Evolutionary conservation across 2,113 vertebrate genomes (phyloP).

Genomic region (Condylura cristata): DNA sequence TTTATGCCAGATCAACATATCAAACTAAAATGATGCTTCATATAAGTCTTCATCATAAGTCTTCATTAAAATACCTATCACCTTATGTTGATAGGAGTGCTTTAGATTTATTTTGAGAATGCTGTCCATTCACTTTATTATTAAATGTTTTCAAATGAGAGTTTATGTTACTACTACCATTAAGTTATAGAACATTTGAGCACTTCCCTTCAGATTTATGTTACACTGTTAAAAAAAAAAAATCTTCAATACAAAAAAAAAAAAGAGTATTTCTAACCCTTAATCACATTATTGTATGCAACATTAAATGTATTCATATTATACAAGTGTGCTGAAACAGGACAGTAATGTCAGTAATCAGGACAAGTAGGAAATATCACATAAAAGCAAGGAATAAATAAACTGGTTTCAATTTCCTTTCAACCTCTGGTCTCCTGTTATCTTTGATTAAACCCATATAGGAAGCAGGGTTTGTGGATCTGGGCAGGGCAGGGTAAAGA

Average conservation of each 20-base stretch:
- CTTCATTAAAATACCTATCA: not conserved
- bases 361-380: slow-evolving; percentile 19
- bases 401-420: not conserved
- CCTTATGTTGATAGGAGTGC: not conserved
- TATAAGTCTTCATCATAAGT: no score
- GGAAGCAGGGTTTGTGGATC: not conserved
- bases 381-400: not conserved
- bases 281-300: not conserved
- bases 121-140: not conserved
- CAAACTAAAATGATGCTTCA: slow-evolving; percentile 26
- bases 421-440: not conserved
- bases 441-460: not conserved
- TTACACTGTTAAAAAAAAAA: not conserved
- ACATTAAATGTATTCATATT: not conserved
- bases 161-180: not conserved
- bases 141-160: not conserved
- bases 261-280: not conserved
- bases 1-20: slow-evolving; percentile 29
- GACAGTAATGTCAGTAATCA: slow-evolving; percentile 35
- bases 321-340: not conserved
- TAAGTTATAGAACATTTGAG: not conserved
- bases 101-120: slow-evolving; percentile 25
- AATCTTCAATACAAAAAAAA: not conserved
- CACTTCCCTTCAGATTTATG: not conserved
- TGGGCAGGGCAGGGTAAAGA: not conserved